These are phyloP conservation scores for Synergus umbraculus DNA, from an alignment of 2,888 invertebrate genomes.

Conservation along the genomic window DNA sequence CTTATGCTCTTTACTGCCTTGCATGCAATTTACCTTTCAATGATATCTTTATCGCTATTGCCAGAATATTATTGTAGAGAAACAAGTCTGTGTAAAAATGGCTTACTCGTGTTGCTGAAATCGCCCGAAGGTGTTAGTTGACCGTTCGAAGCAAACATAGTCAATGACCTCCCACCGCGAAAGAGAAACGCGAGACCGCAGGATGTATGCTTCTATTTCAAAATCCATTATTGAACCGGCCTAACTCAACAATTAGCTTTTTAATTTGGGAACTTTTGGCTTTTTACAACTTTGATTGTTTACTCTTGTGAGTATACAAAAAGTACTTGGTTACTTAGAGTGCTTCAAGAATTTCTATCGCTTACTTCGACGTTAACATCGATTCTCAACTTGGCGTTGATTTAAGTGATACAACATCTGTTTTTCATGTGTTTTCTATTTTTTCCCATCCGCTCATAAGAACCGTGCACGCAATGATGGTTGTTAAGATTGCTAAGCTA, in stretches of 20 bases:
- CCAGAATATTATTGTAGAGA: slow-evolving; percentile 16
- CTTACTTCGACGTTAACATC: neutral
- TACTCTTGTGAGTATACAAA: neutral
- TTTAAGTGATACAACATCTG: neutral
- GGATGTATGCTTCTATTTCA: neutral
- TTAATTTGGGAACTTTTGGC: neutral
- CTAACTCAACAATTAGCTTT: too few relatives aligned
- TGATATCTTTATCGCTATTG: slow-evolving; percentile 27
- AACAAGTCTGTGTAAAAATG: slow-evolving; percentile 14
- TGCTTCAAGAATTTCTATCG: neutral
- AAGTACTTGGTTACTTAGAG: slow-evolving; percentile 40
- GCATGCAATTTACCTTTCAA: slow-evolving; percentile 2
- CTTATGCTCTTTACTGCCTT: neutral
- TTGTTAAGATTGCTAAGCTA: neutral
- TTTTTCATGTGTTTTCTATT: neutral
- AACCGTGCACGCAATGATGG: neutral
- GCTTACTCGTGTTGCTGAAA: slow-evolving; percentile 10
- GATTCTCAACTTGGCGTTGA: neutral
- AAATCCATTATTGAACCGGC: neutral
- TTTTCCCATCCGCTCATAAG: neutral
- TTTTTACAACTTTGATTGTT: neutral
- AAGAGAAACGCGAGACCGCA: slow-evolving; percentile 20
- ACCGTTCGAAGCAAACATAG: slow-evolving; percentile 9
- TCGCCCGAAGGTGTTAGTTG: slow-evolving; percentile 28
- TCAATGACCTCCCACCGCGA: slow-evolving; percentile 34